Evolutionary conservation across 2,797 vertebrate genomes (phyloP), one percentile per base, ranked within the genome.

Genomic region (Rhinichthys osculus): DNA sequence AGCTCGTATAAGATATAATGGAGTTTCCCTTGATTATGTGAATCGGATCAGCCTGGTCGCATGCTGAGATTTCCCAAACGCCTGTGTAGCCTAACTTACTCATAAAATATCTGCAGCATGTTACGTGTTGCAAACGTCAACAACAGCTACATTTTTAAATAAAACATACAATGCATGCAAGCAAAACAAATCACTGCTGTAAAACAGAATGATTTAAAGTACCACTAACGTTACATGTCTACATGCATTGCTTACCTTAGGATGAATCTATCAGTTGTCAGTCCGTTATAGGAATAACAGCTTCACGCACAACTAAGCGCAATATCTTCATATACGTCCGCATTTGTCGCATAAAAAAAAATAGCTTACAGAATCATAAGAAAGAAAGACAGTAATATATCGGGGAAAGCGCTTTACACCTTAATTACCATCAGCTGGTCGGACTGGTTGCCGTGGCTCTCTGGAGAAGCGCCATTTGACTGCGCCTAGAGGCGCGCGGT

Each of bases 391-490:
- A 42, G 13, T 21, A 27, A 72, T 42, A 64, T 62, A 23, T n/a
- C 40, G 72, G 27, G 59, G 38, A 16, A 52, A 64, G 33, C 76
- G 13, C 40, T 42, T 67, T 62, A 27, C 73, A 50, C 35, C 30
- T 30, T 83, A 35, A 74, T 83, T 81, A 76, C 73, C 77, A 87
- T 85, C 87, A 85, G 86, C 85, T 85, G 82, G 27, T 80, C 73
- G 54, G 30, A 70, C 82, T 79, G 83, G n/a, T 78, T 67, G 62
- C 44, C 79, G 35, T 30, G 59, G 73, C 40, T 83, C n/a, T 83
- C 70, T 90, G 88, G 86, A 91, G 80, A 79, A 71, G 82, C 88
- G 88, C 86, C 85, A 90, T 89, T 88, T 84, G 87, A 86, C 70
- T 84, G 88, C 77, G 72, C 83, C 82, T 59, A 47, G 27, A 80